Evolutionary conservation across 2,797 vertebrate genomes (phyloP).

Genomic region (Microhierax caerulescens): DNA sequence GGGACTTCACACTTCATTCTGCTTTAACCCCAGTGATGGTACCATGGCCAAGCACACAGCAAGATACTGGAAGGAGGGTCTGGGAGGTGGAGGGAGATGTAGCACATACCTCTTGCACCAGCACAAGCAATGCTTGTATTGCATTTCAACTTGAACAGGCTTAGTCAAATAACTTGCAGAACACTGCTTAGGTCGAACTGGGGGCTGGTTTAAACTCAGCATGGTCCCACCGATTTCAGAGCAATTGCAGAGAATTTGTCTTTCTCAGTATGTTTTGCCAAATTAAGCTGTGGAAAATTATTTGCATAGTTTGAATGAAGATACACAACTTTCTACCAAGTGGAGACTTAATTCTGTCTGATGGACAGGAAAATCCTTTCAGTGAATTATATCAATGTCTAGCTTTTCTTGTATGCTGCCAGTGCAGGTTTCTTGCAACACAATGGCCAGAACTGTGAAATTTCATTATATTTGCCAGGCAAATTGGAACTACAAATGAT

Average conservation of each 20-base stretch:
- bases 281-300: conserved; percentile 30
- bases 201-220: background rate
- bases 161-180: background rate
- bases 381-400: conserved; percentile 33
- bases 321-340: conserved; percentile 36
- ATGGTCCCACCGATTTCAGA: background rate
- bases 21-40: background rate
- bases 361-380: conserved; percentile 65
- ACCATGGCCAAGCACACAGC: background rate
- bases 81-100: background rate
- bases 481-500: conserved; percentile 47
- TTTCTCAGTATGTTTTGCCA: background rate
- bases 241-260: background rate
- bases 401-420: conserved; percentile 25
- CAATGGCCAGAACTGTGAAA: conserved; percentile 54
- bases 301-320: conserved; percentile 44
- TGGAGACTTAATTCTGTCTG: conserved; percentile 60
- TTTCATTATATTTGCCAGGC: conserved; percentile 32
- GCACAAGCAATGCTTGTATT: background rate
- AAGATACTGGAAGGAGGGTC: background rate
- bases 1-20: background rate
- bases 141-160: background rate
- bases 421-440: conserved; percentile 29
- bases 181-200: background rate
- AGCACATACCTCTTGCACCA: background rate